Evolutionary conservation across 2,797 vertebrate genomes (phyloP), one percentile per base, ranked within the genome.

Genomic region (Melopsittacus undulatus): DNA sequence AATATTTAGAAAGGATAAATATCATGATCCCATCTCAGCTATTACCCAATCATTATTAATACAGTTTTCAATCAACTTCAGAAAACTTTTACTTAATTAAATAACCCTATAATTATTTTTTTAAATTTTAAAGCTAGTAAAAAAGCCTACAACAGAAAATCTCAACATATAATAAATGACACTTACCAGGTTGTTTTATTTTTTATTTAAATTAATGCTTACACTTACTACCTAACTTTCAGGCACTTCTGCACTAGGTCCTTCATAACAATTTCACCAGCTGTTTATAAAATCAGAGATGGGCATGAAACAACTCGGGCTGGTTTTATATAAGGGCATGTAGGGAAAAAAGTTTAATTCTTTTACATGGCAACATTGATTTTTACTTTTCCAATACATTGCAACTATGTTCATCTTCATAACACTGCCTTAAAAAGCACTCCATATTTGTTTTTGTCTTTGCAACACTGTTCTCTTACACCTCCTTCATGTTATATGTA

Each of bases 281-380:
- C 24, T 26, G 13, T 19, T 54, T 22, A 34, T 20, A 73, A 32
- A 21, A 7, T 42, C 51, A 49, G 20, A 76, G 18, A 51, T 4
- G 3, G 9, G 4, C 36, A 68, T 4, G 2, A 5, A 79, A 34
- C 26, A 70, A 52, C 13, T 26, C 32, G 26, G 18, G 16, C 23
- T 75, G 16, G 67, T 26, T 20, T 26, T 9, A 29, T 3, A 43
- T 26, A 57, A 40, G 5, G 16, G 8, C 6, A 49, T 0, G 0
- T 7, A 57, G 4, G 8, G 24, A 63, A 67, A 67, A 66, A 29
- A 29, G 5, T 22, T 27, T 27, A 16, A 8, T 30, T 45, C 27
- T 78, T 80, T 49, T 19, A 73, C 7, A 20, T 1, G 9, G 9
- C 7, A 61, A 52, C 4, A 3, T 27, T 63, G 29, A 16, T 29